These are phyloP conservation scores for Gallinago jamesoni DNA, from an alignment of 2,113 vertebrate species.

Conservation along the genomic window DNA sequence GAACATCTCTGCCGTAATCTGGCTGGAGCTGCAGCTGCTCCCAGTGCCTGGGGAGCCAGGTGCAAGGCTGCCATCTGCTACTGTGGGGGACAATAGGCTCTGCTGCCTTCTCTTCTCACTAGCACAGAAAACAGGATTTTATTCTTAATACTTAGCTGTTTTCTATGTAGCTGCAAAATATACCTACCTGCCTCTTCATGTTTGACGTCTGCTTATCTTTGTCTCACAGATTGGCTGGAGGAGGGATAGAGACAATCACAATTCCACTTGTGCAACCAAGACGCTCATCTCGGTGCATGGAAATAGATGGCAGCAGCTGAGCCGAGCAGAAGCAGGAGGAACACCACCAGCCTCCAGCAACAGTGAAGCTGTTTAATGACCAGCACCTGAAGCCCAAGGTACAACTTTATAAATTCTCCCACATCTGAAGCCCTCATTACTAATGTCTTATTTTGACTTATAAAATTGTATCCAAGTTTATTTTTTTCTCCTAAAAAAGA, in stretches of 20 bases:
- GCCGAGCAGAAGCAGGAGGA: neutral
- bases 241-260: neutral
- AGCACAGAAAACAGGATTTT: neutral
- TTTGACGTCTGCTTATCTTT: neutral
- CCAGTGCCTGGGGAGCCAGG: neutral
- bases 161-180: neutral
- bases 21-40: neutral
- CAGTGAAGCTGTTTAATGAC: neutral
- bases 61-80: neutral
- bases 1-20: neutral
- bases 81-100: neutral
- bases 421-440: neutral
- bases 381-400: accelerated
- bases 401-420: neutral
- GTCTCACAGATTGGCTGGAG: neutral
- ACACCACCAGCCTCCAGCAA: neutral
- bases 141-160: neutral
- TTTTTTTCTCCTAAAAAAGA: neutral
- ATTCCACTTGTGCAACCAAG: neutral
- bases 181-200: neutral
- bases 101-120: neutral
- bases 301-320: accelerated
- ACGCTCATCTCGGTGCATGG: neutral
- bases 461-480: neutral
- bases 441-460: neutral